Evolutionary conservation across 2,113 vertebrate genomes (phyloP).

Genomic region (Notechis scutatus): DNA sequence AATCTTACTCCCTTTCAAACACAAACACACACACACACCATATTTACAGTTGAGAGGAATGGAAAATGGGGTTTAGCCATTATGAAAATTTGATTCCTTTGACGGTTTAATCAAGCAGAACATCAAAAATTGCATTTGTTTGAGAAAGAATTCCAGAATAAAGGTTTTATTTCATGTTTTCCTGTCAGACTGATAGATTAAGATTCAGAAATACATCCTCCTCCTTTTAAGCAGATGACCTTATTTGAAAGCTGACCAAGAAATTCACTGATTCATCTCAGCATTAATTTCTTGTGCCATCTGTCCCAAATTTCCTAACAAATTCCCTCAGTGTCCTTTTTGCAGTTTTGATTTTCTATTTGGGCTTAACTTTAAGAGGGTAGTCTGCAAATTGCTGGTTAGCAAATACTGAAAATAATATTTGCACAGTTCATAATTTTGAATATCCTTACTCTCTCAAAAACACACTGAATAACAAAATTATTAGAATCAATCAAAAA

Average conservation of each 20-base stretch:
- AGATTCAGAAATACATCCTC: not conserved
- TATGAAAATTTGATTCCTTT: conserved; percentile 16
- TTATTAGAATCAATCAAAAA: not conserved
- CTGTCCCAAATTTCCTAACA: conserved; percentile 13
- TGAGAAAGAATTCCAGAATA: not conserved
- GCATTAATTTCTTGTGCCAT: conserved; percentile 3
- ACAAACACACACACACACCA: too few species aligned
- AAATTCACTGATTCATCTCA: conserved; percentile 21
- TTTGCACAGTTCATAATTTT: not conserved
- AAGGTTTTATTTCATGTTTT: conserved; percentile 10
- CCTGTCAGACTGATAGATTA: not conserved
- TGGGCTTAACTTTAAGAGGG: not conserved
- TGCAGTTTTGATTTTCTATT: not conserved
- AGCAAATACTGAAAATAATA: not conserved
- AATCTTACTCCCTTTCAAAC: conserved; percentile 5
- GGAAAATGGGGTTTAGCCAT: conserved; percentile 13
- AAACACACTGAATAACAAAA: not conserved
- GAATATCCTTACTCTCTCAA: not conserved
- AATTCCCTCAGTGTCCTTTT: conserved; percentile 4
- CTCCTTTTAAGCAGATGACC: not conserved
- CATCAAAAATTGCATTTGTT: not conserved
- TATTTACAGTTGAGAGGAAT: not conserved
- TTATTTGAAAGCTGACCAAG: conserved; percentile 8
- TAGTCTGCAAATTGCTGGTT: not conserved
- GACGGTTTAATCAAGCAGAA: conserved; percentile 11